Evolutionary conservation across 2,113 vertebrate genomes (phyloP).

Genomic region (Dinomys branickii): DNA sequence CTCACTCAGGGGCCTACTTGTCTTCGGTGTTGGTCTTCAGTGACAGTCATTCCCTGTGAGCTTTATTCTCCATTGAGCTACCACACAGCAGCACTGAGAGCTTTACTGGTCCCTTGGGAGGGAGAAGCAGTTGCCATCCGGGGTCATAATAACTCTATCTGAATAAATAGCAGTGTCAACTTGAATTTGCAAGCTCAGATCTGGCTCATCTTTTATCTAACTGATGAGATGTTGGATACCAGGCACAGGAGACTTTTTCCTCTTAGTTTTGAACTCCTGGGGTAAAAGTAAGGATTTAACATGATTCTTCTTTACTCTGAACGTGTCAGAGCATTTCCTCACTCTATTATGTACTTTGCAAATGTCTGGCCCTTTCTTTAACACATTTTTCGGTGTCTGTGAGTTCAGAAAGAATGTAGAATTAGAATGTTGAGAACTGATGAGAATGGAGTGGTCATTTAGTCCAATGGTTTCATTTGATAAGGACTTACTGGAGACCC

Average conservation of each 20-base stretch:
- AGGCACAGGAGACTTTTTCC: not conserved
- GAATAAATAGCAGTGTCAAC: not conserved
- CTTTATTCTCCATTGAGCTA: not conserved
- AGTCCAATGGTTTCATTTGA: not conserved
- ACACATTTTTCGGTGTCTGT: not conserved
- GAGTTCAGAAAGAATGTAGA: not conserved
- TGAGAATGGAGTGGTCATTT: not conserved
- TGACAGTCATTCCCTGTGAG: not conserved
- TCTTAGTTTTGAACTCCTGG: not conserved
- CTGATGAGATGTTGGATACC: not conserved
- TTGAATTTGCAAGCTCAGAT: constrained; percentile 4
- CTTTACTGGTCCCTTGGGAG: not conserved
- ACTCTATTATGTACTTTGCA: not conserved
- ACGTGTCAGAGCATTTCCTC: not conserved
- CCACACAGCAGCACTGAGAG: not conserved
- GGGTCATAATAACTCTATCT: not conserved
- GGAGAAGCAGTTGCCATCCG: not conserved
- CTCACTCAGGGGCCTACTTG: not conserved
- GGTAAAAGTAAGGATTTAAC: not conserved
- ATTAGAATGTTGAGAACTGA: not conserved
- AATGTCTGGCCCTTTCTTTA: not conserved
- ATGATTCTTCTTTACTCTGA: not conserved
- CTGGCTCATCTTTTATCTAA: not conserved
- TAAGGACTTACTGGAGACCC: not conserved
- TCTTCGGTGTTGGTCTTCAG: not conserved